Conservation (phyloP, 2,797 vertebrate species). For the Scyliorhinus canicula region DNA sequence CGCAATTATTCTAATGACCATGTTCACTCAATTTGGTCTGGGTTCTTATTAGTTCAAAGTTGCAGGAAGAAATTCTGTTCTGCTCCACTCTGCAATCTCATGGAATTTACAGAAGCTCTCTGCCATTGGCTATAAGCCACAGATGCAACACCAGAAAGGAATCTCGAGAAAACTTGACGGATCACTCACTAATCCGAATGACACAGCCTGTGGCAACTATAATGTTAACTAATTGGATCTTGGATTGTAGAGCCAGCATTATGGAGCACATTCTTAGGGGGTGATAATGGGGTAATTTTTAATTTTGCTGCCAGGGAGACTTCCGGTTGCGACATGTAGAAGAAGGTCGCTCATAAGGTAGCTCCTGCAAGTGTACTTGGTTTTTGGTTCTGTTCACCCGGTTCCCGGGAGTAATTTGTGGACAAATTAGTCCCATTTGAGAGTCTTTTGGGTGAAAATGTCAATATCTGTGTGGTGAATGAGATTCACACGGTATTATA, state of each 20-base stretch:
- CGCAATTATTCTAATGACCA: neutral
- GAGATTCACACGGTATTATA: too few species aligned
- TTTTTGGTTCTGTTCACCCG: too few species aligned
- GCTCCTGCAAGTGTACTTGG: too few species aligned
- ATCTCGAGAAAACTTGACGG: neutral
- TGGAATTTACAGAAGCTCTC: neutral
- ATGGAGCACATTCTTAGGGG: neutral
- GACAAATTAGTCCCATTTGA: too few species aligned
- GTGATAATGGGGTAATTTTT: neutral
- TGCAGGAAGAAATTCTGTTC: neutral
- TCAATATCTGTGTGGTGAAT: too few species aligned
- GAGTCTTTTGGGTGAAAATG: too few species aligned
- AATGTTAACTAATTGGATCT: constrained; percentile 4
- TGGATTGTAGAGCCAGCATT: neutral
- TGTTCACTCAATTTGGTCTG: neutral
- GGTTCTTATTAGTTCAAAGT: neutral
- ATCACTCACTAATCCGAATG: neutral
- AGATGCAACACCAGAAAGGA: neutral
- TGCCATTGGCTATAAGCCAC: neutral
- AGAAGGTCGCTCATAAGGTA: too few species aligned
- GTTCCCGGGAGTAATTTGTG: too few species aligned
- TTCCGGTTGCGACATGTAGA: too few species aligned
- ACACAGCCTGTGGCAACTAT: neutral
- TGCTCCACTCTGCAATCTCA: neutral
- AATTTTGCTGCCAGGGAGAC: neutral